These are phyloP conservation scores for Phodopus roborovskii DNA, from an alignment of 2,113 vertebrate genomes.

Conservation along the genomic window DNA sequence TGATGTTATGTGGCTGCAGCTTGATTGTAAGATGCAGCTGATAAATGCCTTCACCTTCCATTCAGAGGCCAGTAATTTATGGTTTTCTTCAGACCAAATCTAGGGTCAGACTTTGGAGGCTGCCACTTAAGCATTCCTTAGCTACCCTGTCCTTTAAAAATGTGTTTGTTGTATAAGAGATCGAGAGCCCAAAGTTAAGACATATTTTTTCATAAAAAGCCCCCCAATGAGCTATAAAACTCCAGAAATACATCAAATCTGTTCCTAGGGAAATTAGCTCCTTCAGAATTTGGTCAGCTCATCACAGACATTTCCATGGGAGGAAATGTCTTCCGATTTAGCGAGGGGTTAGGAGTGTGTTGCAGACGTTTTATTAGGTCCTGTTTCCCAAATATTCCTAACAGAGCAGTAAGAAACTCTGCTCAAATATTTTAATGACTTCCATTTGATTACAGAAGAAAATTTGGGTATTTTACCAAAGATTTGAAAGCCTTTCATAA, in stretches of 20 bases:
- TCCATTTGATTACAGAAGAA: conserved; percentile 33
- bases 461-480: conserved; percentile 26
- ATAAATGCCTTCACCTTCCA: conserved; percentile 59
- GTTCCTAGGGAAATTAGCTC: conserved; percentile 58
- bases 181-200: conserved; percentile 37
- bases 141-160: conserved; percentile 29
- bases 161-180: not conserved
- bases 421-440: conserved; percentile 42
- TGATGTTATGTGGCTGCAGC: conserved; percentile 59
- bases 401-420: not conserved
- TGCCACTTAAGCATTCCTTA: not conserved
- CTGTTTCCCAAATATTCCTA: conserved; percentile 27
- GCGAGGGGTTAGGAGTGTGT: not conserved
- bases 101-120: conserved; percentile 24
- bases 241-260: conserved; percentile 54
- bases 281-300: conserved; percentile 20
- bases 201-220: conserved; percentile 7
- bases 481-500: conserved; percentile 11
- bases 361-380: conserved; percentile 31
- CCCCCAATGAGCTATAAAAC: not conserved
- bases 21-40: conserved; percentile 64
- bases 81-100: conserved; percentile 46
- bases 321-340: conserved; percentile 53
- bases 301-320: conserved; percentile 18
- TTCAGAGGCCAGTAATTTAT: conserved; percentile 6